A percentile compares a stretch with the other conserved stretches of the same genome.
Conservation (phyloP, 2,888 invertebrate species). For the Portevinia maculata region DNA sequence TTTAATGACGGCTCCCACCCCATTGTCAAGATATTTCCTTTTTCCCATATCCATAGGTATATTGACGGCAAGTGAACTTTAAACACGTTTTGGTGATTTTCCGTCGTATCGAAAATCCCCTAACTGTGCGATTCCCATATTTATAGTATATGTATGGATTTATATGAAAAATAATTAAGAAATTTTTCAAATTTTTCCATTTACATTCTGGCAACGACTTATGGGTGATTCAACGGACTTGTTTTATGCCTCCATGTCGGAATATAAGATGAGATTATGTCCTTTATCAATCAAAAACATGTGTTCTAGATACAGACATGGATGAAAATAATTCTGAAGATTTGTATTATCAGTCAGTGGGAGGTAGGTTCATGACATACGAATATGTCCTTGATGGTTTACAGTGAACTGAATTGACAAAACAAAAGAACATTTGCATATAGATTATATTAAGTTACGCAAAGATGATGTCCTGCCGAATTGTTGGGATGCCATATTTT, state of each 20-base stretch:
- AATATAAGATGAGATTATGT: slow-evolving; percentile 13
- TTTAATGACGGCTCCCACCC: slow-evolving; percentile 46
- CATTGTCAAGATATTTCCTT: not conserved
- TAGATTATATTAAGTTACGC: too few species aligned
- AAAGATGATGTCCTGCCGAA: too few species aligned
- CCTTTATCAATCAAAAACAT: slow-evolving; percentile 35
- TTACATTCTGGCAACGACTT: slow-evolving; percentile 39
- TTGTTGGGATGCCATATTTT: too few species aligned
- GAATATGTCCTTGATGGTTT: slow-evolving; percentile 31
- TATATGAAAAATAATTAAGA: slow-evolving; percentile 61
- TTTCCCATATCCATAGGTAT: not conserved
- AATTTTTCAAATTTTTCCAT: slow-evolving; percentile 46
- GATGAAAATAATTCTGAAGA: slow-evolving; percentile 7
- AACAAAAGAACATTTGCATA: slow-evolving; percentile 6
- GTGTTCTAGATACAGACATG: slow-evolving; percentile 6
- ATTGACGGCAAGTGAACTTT: slow-evolving; percentile 5
- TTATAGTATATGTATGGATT: slow-evolving; percentile 36
- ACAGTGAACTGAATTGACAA: slow-evolving; percentile 15
- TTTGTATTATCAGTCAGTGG: slow-evolving; percentile 54
- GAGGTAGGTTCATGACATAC: slow-evolving; percentile 46
- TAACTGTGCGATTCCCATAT: not conserved
- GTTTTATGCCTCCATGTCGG: not conserved
- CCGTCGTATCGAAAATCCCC: slow-evolving; percentile 5
- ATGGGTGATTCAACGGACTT: slow-evolving; percentile 4
- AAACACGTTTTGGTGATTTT: slow-evolving; percentile 19